Evolutionary conservation across 2,888 invertebrate species (phyloP).

Genomic region (Coecobrya sp.): DNA sequence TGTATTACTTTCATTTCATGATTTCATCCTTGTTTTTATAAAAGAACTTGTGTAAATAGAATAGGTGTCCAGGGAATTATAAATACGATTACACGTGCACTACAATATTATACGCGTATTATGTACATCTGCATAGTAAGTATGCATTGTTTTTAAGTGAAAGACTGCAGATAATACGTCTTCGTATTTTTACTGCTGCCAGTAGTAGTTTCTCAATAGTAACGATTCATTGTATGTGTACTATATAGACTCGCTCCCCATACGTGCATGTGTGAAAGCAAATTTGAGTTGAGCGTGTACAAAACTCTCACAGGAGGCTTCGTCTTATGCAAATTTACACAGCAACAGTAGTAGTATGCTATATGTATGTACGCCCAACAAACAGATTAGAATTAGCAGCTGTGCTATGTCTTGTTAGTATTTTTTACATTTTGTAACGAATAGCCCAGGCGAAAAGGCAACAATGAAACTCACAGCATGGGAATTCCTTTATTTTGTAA

Average conservation of each 20-base stretch:
- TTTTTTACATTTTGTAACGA: slow-evolving; percentile 31
- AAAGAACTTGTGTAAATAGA: slow-evolving; percentile 5
- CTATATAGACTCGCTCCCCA: no score
- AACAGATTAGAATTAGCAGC: slow-evolving; percentile 7
- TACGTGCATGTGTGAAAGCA: neutral
- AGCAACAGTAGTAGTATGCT: neutral
- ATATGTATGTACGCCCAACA: neutral
- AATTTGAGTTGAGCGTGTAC: neutral
- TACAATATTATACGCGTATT: no score
- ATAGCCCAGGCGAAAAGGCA: slow-evolving; percentile 46
- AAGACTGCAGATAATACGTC: no score
- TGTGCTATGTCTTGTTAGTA: slow-evolving; percentile 36
- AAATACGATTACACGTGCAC: slow-evolving; percentile 57
- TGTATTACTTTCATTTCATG: no score
- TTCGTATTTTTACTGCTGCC: no score
- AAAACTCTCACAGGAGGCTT: slow-evolving; percentile 17
- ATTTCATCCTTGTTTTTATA: no score
- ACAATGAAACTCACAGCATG: slow-evolving; percentile 66
- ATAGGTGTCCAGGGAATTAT: slow-evolving; percentile 62
- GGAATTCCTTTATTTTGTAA: slow-evolving; percentile 38
- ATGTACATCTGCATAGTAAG: no score
- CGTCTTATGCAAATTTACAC: slow-evolving; percentile 36
- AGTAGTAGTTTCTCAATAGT: no score
- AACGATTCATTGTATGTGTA: no score
- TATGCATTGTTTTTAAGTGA: no score